Evolutionary conservation across 2,113 vertebrate species (phyloP), one percentile per base, ranked within the genome.

Genomic region (Lanius ludovicianus): DNA sequence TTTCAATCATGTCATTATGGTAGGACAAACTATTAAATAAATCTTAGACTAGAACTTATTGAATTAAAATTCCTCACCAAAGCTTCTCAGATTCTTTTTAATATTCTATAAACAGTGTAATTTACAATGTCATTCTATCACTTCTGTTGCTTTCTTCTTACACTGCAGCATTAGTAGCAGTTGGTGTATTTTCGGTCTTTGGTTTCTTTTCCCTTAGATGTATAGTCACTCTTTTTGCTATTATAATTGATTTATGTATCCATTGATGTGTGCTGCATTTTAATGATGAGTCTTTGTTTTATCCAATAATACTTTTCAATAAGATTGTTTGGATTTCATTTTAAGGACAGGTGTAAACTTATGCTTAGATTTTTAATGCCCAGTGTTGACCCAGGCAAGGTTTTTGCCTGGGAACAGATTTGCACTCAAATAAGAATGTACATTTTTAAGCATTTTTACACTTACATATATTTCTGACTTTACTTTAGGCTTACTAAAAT

Each of bases 261-360:
- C 68, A 62, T n/a, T 77, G 47, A 87, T 82, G 75, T 90, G 74
- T 86, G 88, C 27, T 80, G 39, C 39, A 71, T 95, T 95, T 93
- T 94, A 90, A 90, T 49, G 68, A 80, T 12, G 20, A 62, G 24
- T 77, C 81, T 89, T 93, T 75, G 53, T 84, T 95, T 93, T 93
- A 94, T 79, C 49, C 70, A 84, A 42, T 64, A 69, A 53, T 57
- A 84, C 46, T 79, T 76, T 60, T 70, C 39, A 85, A 49, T 31
- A 63, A 78, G 50, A 62, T 37, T 42, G 13, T 73, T 74, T 82
- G 19, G 10, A 57, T 73, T 10, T 0, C 35, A 75, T 87, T 83
- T 73, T 88, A 70, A 80, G 21, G 64, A 74, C 22, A 83, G 63
- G 37, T 69, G 20, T 91, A 69, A 91, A 47, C 5, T 30, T 18